Evolutionary conservation across 2,888 invertebrate species (phyloP).

Genomic region (Auanema freiburgensis): DNA sequence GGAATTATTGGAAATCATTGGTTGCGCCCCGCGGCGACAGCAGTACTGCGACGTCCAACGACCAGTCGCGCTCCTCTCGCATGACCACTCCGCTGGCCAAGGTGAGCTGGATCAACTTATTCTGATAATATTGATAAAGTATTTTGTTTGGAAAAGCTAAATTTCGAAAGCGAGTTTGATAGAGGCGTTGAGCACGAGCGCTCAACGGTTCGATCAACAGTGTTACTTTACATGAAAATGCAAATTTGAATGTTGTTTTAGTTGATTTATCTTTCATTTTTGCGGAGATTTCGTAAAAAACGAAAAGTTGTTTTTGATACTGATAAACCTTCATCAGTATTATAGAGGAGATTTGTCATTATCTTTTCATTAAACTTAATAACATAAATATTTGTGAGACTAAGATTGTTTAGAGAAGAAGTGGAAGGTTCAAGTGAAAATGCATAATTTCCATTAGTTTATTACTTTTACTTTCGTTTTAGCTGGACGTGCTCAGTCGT

Average conservation of each 20-base stretch:
- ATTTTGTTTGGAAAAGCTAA: too few relatives aligned
- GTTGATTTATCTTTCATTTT: not conserved
- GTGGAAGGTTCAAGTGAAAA: not conserved
- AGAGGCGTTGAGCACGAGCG: too few relatives aligned
- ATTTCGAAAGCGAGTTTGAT: too few relatives aligned
- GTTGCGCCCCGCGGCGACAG: slow-evolving; percentile 20
- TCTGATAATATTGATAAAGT: too few relatives aligned
- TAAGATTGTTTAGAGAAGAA: too few relatives aligned
- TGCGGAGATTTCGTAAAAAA: not conserved
- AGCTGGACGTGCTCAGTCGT: slow-evolving; percentile 60
- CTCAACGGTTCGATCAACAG: too few relatives aligned
- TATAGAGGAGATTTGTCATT: too few relatives aligned
- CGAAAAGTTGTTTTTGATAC: not conserved
- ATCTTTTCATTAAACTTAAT: too few relatives aligned
- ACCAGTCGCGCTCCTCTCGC: slow-evolving; percentile 13
- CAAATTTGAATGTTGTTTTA: too few relatives aligned
- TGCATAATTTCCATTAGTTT: not conserved
- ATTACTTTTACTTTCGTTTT: slow-evolving; percentile 14
- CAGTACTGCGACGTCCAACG: not conserved
- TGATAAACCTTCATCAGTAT: not conserved
- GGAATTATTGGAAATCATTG: slow-evolving; percentile 46
- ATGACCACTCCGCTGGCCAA: slow-evolving; percentile 26
- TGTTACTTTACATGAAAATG: too few relatives aligned
- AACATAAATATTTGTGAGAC: too few relatives aligned
- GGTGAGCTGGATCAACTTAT: slow-evolving; percentile 20